Evolutionary conservation across 92 coral and sea anemone genomes (phyloP).

Genomic region (Plumapathes pennacea): DNA sequence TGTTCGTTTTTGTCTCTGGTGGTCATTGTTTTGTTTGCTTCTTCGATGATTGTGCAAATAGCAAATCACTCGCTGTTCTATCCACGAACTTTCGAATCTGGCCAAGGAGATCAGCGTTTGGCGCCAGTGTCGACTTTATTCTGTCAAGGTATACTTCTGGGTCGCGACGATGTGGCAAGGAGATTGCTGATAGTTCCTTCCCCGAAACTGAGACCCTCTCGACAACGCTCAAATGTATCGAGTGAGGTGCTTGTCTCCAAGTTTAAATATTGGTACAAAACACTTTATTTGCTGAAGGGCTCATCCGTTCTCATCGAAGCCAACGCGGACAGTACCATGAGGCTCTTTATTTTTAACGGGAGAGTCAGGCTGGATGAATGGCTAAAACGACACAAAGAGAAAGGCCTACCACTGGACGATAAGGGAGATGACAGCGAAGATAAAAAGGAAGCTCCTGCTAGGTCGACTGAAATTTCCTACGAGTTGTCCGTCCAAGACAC

Average conservation of each 20-base stretch:
- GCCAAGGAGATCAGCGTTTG: conserved; percentile 72
- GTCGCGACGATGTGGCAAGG: conserved; percentile 29
- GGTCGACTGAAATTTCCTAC: conserved; percentile 65
- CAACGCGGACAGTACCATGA: conserved; percentile 51
- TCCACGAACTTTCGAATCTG: conserved; percentile 65
- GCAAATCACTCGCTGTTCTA: conserved; percentile 62
- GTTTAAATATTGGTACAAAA: conserved; percentile 76
- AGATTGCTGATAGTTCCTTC: conserved; percentile 56
- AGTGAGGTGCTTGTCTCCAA: conserved; percentile 56
- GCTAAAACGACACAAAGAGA: conserved; percentile 35
- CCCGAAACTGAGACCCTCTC: conserved; percentile 15
- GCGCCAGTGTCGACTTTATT: conserved; percentile 71
- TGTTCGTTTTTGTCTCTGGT: conserved; percentile 59
- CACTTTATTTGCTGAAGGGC: conserved; percentile 65
- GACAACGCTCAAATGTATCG: conserved; percentile 54
- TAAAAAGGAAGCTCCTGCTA: conserved; percentile 2
- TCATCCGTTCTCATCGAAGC: conserved; percentile 64
- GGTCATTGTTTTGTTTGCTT: conserved; percentile 49
- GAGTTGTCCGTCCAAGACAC: conserved; percentile 36
- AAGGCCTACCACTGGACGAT: not conserved
- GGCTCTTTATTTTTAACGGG: conserved; percentile 78
- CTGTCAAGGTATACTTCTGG: conserved; percentile 73
- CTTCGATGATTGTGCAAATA: conserved; percentile 67
- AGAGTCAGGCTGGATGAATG: conserved; percentile 64
- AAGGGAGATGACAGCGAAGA: not conserved